Evolutionary conservation across 2,888 invertebrate species (phyloP), one percentile per base, ranked within the genome.

Genomic region (Idaea biselata): DNA sequence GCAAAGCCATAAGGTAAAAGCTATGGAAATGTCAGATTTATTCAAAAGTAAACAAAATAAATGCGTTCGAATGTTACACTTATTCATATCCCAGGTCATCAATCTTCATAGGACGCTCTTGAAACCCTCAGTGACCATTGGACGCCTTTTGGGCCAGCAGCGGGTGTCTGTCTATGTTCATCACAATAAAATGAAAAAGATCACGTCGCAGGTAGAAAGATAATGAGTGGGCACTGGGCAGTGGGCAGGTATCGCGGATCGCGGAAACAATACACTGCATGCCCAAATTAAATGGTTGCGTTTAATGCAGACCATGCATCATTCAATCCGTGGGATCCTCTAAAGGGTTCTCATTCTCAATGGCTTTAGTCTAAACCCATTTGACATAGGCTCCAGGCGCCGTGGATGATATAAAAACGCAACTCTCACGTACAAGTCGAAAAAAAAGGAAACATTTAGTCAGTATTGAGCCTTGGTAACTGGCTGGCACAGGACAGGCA

Each of bases 151-250:
- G 44, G 11, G 44, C 44, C 7, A 44, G 44, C 44, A 11, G 44
- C 44, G 8, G 25, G 25, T 25, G 3, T 25, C 25, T 17, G 55
- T 55, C 16, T 56, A 56, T 17, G 56, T 56, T 7, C 56, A 18
- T 44, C 44, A 62, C 60, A 65, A 25, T 25, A 25, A 25, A 25
- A 3, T 55, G 25, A 58, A 58, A 63, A 55, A 60, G 57, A 44
- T 14, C 18, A 33, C 71, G 70, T 58, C 67, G 62, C 79, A 80
- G 80, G 79, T 79, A 80, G 76, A 73, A 65, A 76, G 76, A 77
- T 85, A 86, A 86, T 85, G 83, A 84, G 78, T 67, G 60, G 65
- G 73, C 79, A 14, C 11, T 5, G 25, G 25, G 25, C 25, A 84
- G 78, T 67, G 61, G 65, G 73, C 79, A 84, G 82, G 83, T 80